Evolutionary conservation across 2,888 invertebrate species (phyloP).

Genomic region (Brachyptera risi): DNA sequence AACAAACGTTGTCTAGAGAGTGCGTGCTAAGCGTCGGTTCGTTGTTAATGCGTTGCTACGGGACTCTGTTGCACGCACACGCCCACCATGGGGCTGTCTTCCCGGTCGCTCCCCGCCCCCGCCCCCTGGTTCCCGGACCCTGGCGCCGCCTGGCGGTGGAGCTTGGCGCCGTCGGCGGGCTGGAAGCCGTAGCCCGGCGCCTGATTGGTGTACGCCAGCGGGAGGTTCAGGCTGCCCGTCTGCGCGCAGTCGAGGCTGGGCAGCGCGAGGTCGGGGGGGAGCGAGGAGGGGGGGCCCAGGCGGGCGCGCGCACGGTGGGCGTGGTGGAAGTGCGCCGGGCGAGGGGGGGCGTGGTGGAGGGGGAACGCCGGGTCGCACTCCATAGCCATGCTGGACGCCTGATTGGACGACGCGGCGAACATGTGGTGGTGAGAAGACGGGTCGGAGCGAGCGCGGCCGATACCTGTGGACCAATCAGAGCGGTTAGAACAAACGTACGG

Average conservation of each 20-base stretch:
- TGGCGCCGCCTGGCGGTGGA: neutral
- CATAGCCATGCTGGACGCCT: constrained; percentile 52
- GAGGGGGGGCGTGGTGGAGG: constrained; percentile 51
- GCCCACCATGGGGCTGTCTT: constrained; percentile 80
- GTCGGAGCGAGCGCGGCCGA: constrained; percentile 40
- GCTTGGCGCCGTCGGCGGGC: constrained; percentile 21
- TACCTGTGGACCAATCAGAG: no score
- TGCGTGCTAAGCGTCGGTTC: constrained; percentile 4
- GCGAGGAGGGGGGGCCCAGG: constrained; percentile 41
- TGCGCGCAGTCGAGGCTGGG: constrained; percentile 43
- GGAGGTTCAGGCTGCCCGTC: constrained; percentile 45
- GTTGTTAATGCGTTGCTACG: constrained; percentile 75
- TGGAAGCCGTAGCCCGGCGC: constrained; percentile 23
- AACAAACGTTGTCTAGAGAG: constrained; percentile 3
- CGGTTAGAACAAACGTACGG: neutral
- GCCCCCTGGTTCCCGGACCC: constrained; percentile 38
- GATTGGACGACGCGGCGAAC: neutral
- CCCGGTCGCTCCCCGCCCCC: constrained; percentile 49
- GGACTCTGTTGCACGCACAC: constrained; percentile 90
- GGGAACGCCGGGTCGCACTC: constrained; percentile 58
- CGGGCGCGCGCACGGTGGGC: constrained; percentile 37
- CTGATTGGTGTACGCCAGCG: constrained; percentile 34
- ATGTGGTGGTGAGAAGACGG: constrained; percentile 44
- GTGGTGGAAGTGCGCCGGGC: constrained; percentile 38
- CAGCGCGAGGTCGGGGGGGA: constrained; percentile 36